Base-by-base conservation (phyloP, 2,797 vertebrate genomes). In the Helicolenus hilgendorfi region DNA sequence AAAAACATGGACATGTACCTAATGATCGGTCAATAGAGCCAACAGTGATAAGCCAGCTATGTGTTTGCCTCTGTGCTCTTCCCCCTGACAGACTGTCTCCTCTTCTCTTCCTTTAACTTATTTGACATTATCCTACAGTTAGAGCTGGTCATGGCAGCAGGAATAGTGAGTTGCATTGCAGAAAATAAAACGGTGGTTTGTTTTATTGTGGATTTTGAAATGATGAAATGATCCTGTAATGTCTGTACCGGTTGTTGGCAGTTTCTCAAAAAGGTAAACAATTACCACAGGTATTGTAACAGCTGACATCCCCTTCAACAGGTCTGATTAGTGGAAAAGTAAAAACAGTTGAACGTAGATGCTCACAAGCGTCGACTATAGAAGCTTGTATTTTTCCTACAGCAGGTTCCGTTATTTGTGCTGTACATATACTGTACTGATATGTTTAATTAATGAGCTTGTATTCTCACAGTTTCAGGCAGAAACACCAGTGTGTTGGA, bases 221-320 rank as follows among this genome's bases (percentile, higher is more conserved):
- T 87, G 67, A 84, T 88, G 73, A 78, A 87, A 93, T 80, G 7
- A 59, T 81, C 27, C 56, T 59, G 88, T 83, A 87, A 91, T 38
- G 36, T 87, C 64, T 70, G 60, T 53, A 3, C 11, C 3, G 1
- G 18, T 18, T 56, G 33, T 55, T 35, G 58, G 22, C 26, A 49
- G 49, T 22, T 71, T 55, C 2, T 63, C 11, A 41, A 33, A 58
- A 3, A 55, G 58, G 63, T 18, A 3, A 33, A 13, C 31, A 77
- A 41, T 72, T 76, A 76, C 56, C 2, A 24, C 22, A 63, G 26
- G 45, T 83, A 20, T 26, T 22, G 29, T 24, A 35, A 72, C 26
- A 20, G 72, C 72, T 72, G 26, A 68, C 38, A 62, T 26, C 49
- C 73, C 11, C 36, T 3, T 80, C 58, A 73, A 67, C 31, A 5